Conservation (phyloP, 1,140 invertebrate genomes). For the Diorhabda carinulata region DNA sequence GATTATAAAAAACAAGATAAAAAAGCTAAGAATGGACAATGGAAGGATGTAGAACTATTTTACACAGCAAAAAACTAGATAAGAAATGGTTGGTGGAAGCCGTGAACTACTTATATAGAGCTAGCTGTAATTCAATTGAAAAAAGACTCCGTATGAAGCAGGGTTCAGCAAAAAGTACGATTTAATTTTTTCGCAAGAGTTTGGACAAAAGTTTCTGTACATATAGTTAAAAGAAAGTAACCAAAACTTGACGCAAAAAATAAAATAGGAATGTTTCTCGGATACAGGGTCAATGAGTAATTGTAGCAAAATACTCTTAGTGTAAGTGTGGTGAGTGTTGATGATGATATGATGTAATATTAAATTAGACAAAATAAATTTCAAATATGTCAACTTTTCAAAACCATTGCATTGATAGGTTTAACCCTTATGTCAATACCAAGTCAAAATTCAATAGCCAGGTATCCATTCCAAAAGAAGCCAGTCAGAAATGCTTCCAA, state of each 20-base stretch:
- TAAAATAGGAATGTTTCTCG: slow-evolving; percentile 43
- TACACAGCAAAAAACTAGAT: slow-evolving; percentile 16
- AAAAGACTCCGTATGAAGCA: slow-evolving; percentile 43
- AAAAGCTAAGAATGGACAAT: slow-evolving; percentile 26
- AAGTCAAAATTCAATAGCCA: too few species aligned
- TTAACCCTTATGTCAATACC: too few species aligned
- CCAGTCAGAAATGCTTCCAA: too few species aligned
- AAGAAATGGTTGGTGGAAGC: slow-evolving; percentile 47
- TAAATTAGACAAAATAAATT: too few species aligned
- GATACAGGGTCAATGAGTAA: slow-evolving; percentile 31
- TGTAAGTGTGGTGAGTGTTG: too few species aligned
- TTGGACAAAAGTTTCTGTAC: slow-evolving; percentile 42
- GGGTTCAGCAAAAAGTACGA: too few species aligned
- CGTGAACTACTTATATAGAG: slow-evolving; percentile 46
- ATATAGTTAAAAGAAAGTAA: slow-evolving; percentile 23
- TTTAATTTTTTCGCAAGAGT: slow-evolving; percentile 29
- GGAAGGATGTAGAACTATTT: too few species aligned
- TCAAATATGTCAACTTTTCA: too few species aligned
- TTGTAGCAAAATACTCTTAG: too few species aligned
- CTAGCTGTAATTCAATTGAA: slow-evolving; percentile 38
- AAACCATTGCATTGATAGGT: too few species aligned
- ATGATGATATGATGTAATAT: too few species aligned
- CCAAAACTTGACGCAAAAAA: slow-evolving; percentile 45
- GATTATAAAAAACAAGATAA: slow-evolving; percentile 43
- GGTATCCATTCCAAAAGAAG: too few species aligned